Evolutionary conservation across 2,888 invertebrate genomes (phyloP).

Genomic region (Drosophila atripex): DNA sequence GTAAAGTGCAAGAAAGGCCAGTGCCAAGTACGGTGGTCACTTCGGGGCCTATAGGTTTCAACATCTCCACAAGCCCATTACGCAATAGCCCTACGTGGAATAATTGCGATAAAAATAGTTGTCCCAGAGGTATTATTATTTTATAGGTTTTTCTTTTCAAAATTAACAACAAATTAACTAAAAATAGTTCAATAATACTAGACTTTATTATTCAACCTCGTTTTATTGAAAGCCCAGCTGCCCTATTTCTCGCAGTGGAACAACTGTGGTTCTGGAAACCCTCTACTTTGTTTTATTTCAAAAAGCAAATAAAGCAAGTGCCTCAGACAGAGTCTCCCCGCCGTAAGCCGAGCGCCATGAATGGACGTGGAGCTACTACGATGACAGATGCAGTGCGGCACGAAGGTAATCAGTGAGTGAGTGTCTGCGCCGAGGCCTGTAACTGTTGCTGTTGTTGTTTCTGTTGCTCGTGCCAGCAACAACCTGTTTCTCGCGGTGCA

Average conservation of each 20-base stretch:
- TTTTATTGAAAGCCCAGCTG: not conserved
- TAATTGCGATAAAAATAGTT: too few relatives aligned
- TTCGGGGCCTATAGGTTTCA: conserved; percentile 31
- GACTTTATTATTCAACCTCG: too few relatives aligned
- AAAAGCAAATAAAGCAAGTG: conserved; percentile 31
- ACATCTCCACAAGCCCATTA: conserved; percentile 15
- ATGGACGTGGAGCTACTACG: conserved; percentile 48
- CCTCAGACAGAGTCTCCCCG: conserved; percentile 14
- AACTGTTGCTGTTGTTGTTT: conserved; percentile 12
- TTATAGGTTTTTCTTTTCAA: too few relatives aligned
- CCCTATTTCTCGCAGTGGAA: conserved; percentile 10
- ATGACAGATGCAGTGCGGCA: conserved; percentile 37
- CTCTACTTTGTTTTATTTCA: conserved; percentile 13
- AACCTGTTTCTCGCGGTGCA: conserved; percentile 67
- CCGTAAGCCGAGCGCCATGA: too few relatives aligned
- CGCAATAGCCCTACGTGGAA: conserved; percentile 28
- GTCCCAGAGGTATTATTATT: too few relatives aligned
- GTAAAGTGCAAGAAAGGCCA: conserved; percentile 18
- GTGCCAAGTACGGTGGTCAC: conserved; percentile 8
- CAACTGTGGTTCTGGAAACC: conserved; percentile 14
- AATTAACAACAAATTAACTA: too few relatives aligned
- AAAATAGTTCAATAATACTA: too few relatives aligned
- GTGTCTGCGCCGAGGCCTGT: too few relatives aligned
- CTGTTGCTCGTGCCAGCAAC: conserved; percentile 68
- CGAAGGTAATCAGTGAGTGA: conserved; percentile 12